Conservation (phyloP, 2,113 vertebrate genomes). For the Equus przewalskii region DNA sequence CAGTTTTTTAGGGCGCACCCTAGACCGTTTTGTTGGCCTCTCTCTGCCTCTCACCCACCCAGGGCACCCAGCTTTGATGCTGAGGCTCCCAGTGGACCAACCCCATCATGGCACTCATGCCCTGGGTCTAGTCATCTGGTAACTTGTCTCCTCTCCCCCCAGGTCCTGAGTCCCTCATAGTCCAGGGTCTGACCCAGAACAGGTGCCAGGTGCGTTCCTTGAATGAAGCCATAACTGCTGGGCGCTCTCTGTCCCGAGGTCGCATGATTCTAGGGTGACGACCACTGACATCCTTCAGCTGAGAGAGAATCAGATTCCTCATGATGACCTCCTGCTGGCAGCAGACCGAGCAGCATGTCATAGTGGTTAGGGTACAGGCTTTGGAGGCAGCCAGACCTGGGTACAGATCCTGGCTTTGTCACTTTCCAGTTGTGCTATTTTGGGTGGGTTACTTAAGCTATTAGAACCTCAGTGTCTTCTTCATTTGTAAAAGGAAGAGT, state of each 20-base stretch:
- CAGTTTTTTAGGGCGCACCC: too few species aligned
- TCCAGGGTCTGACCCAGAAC: background rate
- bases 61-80: background rate
- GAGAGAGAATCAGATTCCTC: background rate
- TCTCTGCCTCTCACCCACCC: background rate
- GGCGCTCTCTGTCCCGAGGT: background rate
- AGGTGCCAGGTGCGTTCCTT: background rate
- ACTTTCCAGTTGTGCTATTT: background rate
- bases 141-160: background rate
- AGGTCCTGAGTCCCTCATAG: background rate
- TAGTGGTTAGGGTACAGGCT: background rate
- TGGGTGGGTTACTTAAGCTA: background rate
- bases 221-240: background rate
- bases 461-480: background rate
- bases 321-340: background rate
- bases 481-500: background rate
- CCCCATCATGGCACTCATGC: accelerated
- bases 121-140: accelerated
- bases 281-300: background rate
- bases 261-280: background rate
- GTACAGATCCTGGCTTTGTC: background rate
- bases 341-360: background rate
- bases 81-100: background rate
- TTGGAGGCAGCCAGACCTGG: background rate
- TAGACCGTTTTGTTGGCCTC: background rate